Percentiles rank a stretch among this genome's conserved stretches.
Evolutionary conservation across 2,797 vertebrate species (phyloP).

Genomic region (Denticeps clupeoides): DNA sequence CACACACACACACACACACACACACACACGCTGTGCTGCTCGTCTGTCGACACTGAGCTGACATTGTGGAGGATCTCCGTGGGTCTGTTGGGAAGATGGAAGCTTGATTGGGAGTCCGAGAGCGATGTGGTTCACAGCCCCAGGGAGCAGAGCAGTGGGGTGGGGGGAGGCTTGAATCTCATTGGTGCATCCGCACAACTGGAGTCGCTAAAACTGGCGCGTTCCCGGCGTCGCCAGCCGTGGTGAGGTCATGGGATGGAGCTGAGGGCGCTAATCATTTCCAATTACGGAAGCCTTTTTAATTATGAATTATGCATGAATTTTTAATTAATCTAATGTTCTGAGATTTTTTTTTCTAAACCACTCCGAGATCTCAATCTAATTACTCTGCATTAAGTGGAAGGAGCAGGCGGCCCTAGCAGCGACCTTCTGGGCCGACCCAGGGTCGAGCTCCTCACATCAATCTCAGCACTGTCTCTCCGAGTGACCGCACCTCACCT

Average conservation of each 20-base stretch:
- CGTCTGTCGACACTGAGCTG: conserved; percentile 51
- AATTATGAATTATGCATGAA: conserved; percentile 78
- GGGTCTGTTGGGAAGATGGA: conserved; percentile 47
- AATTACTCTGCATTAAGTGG: conserved; percentile 66
- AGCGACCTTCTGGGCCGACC: conserved; percentile 43
- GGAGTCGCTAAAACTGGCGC: conserved; percentile 53
- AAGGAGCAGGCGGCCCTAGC: conserved; percentile 48
- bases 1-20: too few species aligned
- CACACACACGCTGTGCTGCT: conserved; percentile 43
- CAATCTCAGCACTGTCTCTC: conserved; percentile 50
- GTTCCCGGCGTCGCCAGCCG: conserved; percentile 40
- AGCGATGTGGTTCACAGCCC: conserved; percentile 48
- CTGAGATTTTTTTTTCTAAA: conserved; percentile 33
- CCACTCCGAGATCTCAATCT: conserved; percentile 60
- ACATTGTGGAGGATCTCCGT: conserved; percentile 47
- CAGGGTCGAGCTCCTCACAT: conserved; percentile 53
- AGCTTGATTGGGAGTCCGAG: conserved; percentile 56
- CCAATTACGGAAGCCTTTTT: conserved; percentile 74
- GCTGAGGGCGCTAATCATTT: conserved; percentile 64
- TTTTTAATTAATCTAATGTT: conserved; percentile 80
- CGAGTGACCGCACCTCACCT: too few species aligned
- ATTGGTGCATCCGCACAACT: conserved; percentile 24
- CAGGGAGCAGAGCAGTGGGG: conserved; percentile 32
- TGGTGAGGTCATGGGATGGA: conserved; percentile 54
- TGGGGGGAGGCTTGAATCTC: not conserved